These are phyloP conservation scores for Drosophila littoralis DNA, from an alignment of 1,140 invertebrate species.

Conservation along the genomic window DNA sequence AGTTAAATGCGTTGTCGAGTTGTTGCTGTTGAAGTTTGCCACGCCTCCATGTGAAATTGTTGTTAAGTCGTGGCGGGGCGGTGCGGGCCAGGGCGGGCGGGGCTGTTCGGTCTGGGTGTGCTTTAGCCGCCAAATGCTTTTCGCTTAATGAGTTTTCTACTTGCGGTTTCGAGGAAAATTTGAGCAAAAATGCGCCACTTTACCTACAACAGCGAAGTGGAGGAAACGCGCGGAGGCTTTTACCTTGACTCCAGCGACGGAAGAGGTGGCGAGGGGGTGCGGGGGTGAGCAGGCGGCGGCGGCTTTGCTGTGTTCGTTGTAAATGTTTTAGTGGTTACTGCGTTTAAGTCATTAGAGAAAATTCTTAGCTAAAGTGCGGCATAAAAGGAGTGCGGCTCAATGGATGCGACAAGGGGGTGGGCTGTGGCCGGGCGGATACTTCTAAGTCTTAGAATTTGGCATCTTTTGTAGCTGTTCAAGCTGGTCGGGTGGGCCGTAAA, in stretches of 20 bases:
- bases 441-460: constrained; percentile 44
- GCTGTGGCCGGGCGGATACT: not conserved
- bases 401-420: constrained; percentile 1
- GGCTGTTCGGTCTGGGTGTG: constrained; percentile 27
- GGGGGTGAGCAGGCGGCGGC: constrained; percentile 1
- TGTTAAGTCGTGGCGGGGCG: not conserved
- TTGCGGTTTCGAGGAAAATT: constrained; percentile 74
- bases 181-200: constrained; percentile 75
- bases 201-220: constrained; percentile 51
- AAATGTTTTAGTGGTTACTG: constrained; percentile 80
- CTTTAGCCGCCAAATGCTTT: constrained; percentile 62
- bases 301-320: constrained; percentile 56
- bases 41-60: constrained; percentile 17
- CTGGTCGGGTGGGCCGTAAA: not conserved
- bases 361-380: constrained; percentile 67
- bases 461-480: constrained; percentile 28
- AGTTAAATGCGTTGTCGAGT: not conserved
- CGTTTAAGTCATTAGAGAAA: constrained; percentile 81
- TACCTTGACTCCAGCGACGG: constrained; percentile 25
- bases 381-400: constrained; percentile 39
- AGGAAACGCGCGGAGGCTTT: constrained; percentile 40
- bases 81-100: not conserved
- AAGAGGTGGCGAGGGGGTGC: not conserved
- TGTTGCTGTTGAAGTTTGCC: constrained; percentile 18
- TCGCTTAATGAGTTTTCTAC: constrained; percentile 76